Conservation (phyloP, 2,888 invertebrate species). For the Caenorhabditis japonica region DNA sequence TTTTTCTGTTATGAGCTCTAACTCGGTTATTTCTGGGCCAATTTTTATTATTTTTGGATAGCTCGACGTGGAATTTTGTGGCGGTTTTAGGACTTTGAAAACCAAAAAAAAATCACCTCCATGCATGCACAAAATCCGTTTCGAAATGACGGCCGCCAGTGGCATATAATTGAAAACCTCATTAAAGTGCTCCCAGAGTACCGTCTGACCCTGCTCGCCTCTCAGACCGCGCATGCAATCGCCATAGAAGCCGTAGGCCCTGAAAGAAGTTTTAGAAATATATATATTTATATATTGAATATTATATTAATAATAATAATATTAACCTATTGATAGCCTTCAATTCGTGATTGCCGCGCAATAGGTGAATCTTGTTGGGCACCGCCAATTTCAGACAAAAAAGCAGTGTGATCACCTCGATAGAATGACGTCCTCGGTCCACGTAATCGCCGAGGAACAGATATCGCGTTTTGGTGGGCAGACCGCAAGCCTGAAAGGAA, state of each 20-base stretch:
- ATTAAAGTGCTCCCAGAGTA: conserved; percentile 56
- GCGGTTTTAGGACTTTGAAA: no score
- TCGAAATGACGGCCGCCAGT: conserved; percentile 60
- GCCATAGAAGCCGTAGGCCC: conserved; percentile 63
- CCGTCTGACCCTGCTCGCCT: no score
- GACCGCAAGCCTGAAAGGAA: conserved; percentile 51
- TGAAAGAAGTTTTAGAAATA: conserved; percentile 43
- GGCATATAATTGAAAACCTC: conserved; percentile 67
- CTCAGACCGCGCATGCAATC: conserved; percentile 56
- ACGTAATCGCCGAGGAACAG: conserved; percentile 69
- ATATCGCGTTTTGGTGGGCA: conserved; percentile 56
- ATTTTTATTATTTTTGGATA: no score
- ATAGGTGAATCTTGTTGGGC: conserved; percentile 60
- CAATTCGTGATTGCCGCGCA: no score
- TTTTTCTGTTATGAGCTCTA: no score
- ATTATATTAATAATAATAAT: no score
- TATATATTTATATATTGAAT: neutral
- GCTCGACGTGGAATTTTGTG: no score
- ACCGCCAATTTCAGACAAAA: conserved; percentile 58
- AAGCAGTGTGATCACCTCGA: conserved; percentile 65
- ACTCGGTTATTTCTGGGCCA: no score
- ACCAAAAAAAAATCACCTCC: conserved; percentile 24
- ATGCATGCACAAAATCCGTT: conserved; percentile 67
- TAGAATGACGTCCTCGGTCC: conserved; percentile 64
- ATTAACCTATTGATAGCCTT: conserved; percentile 48